phyloP scores from a whole-genome alignment of 2,888 invertebrate genomes.

The Pandemis corylana region DNA sequence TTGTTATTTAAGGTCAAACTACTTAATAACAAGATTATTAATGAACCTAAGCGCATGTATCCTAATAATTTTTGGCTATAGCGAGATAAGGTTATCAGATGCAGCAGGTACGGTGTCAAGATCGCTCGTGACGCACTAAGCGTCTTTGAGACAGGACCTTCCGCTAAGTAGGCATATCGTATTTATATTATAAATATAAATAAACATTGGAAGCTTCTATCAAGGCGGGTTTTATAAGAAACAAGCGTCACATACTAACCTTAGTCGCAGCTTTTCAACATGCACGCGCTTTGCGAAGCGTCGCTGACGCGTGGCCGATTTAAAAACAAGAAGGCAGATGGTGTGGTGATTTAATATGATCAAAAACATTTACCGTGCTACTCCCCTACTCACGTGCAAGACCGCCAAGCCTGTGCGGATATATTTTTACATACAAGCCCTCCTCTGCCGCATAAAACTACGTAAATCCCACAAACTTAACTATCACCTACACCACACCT shows the following conservation, averaged over 20 bases:
- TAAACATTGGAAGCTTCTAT: constrained; percentile 9
- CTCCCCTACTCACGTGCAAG: no score
- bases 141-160: constrained; percentile 51
- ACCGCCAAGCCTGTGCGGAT: no score
- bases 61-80: constrained; percentile 7
- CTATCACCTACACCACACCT: no score
- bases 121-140: constrained; percentile 52
- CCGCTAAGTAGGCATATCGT: constrained; percentile 40
- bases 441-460: no score
- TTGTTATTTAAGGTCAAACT: not conserved
- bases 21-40: not conserved
- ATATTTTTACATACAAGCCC: no score
- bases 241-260: not conserved
- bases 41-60: not conserved
- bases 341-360: no score
- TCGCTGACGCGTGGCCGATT: not conserved
- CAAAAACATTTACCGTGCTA: no score
- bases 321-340: not conserved
- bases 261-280: no score
- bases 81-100: constrained; percentile 4
- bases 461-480: no score
- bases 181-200: constrained; percentile 14
- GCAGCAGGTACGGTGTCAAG: constrained; percentile 49
- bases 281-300: no score
- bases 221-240: constrained; percentile 6